Percentiles rank a stretch among this genome's conserved stretches.
Evolutionary conservation across 2,888 invertebrate genomes (phyloP).

Genomic region (Scelioninae gen. 1): DNA sequence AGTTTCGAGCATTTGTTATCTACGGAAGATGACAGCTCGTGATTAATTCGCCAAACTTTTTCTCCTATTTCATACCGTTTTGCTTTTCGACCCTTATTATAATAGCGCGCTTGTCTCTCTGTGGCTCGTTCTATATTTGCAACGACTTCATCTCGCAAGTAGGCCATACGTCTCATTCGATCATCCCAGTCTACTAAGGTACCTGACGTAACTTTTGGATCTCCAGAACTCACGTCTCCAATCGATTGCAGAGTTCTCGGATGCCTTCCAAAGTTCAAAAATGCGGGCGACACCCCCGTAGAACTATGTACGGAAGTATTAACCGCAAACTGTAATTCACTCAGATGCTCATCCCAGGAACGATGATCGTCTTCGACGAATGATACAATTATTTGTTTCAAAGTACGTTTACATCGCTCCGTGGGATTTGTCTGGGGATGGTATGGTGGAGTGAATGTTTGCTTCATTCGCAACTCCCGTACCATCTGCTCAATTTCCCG

Average conservation of each 20-base stretch:
- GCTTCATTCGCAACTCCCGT: constrained; percentile 35
- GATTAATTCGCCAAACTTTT: constrained; percentile 36
- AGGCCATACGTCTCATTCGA: too few relatives aligned
- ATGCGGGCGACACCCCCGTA: too few relatives aligned
- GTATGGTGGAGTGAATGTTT: constrained; percentile 35
- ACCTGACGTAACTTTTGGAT: constrained; percentile 5
- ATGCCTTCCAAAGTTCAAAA: too few relatives aligned
- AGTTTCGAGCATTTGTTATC: constrained; percentile 26
- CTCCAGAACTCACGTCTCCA: too few relatives aligned
- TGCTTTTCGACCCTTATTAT: constrained; percentile 58
- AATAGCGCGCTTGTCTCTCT: constrained; percentile 49
- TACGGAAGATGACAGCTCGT: constrained; percentile 39
- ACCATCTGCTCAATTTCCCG: constrained; percentile 29
- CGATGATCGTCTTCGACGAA: constrained; percentile 42
- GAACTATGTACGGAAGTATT: constrained; percentile 63
- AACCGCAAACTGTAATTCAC: constrained; percentile 62
- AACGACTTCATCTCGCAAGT: constrained; percentile 8
- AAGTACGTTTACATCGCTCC: too few relatives aligned
- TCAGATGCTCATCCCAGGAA: constrained; percentile 61
- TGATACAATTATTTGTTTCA: too few relatives aligned
- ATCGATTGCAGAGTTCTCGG: too few relatives aligned
- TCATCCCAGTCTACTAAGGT: too few relatives aligned
- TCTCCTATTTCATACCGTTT: constrained; percentile 56
- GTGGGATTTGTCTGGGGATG: too few relatives aligned
- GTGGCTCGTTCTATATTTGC: constrained; percentile 43